Evolutionary conservation across 2,888 invertebrate genomes (phyloP), one percentile per base, ranked within the genome.

Genomic region (Ennomos fuscantarius): DNA sequence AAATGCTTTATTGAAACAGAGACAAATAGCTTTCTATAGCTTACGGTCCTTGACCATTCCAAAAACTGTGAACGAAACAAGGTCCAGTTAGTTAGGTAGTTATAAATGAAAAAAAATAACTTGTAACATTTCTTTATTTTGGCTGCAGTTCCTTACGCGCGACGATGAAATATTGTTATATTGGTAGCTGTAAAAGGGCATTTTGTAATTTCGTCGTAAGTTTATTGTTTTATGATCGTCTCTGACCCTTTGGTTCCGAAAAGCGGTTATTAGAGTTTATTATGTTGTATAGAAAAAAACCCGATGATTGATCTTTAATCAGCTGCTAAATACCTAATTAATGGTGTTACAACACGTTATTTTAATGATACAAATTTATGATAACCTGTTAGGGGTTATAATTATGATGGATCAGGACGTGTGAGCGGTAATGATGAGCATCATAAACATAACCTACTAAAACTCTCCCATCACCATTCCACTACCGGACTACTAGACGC

Each of bases 81-180:
- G 79, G 83, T 77, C 74, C 75, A 71, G 79, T n/a, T n/a, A n/a
- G n/a, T n/a, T n/a, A n/a, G n/a, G n/a, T n/a, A n/a, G n/a, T 81
- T 79, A 76, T 74, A 79, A 77, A 76, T 64, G 66, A 78, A 78
- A 80, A 74, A 73, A 71, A n/a, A 53, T 54, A 68, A 52, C 54
- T 67, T 69, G 69, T 64, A 70, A 67, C 70, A 68, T 52, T 62
- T 70, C 69, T 74, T 70, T 76, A 74, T 76, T 66, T 74, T 55
- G 58, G 68, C 57, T 66, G 58, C 60, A 59, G 62, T 49, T 57
- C 72, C 76, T 24, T 74, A 75, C 78, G 85, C 83, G 82, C 77
- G 80, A 84, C 78, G 79, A 86, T 90, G 79, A 90, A 83, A 85
- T 90, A 90, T 89, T 80, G 85, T 83, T 90, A 82, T 89, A 89